Percentiles rank a stretch among this genome's conserved stretches.
Evolutionary conservation across 2,888 invertebrate species (phyloP).

Genomic region (Euplexia lucipara): DNA sequence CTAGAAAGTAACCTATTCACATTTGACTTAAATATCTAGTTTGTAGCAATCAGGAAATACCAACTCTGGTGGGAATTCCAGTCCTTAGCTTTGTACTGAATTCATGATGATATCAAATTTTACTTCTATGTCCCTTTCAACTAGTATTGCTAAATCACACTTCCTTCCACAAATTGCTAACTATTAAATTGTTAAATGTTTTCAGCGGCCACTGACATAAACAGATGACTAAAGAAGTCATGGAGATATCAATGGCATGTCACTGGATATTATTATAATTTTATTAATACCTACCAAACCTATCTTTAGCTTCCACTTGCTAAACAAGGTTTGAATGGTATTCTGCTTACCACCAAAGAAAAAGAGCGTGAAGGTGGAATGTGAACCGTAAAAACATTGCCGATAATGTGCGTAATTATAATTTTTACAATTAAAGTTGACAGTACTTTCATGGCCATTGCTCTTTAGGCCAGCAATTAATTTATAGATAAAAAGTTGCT

Average conservation of each 20-base stretch:
- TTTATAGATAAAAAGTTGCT: slow-evolving; percentile 47
- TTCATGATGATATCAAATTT: too few relatives aligned
- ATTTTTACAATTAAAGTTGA: slow-evolving; percentile 55
- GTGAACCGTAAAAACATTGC: slow-evolving; percentile 53
- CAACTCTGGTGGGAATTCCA: too few relatives aligned
- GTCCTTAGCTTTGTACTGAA: too few relatives aligned
- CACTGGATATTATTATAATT: slow-evolving; percentile 12
- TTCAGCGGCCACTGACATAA: neutral
- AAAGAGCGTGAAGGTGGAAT: slow-evolving; percentile 44
- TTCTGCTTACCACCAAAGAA: slow-evolving; percentile 35
- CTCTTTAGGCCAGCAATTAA: slow-evolving; percentile 50
- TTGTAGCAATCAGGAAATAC: too few relatives aligned
- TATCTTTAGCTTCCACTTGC: slow-evolving; percentile 11
- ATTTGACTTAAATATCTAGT: too few relatives aligned
- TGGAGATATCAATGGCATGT: neutral
- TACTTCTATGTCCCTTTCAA: too few relatives aligned
- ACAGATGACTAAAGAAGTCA: neutral
- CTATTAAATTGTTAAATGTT: neutral
- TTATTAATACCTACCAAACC: slow-evolving; percentile 12
- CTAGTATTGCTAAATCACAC: too few relatives aligned
- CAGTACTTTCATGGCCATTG: slow-evolving; percentile 48
- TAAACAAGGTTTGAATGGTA: slow-evolving; percentile 45
- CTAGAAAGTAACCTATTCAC: too few relatives aligned
- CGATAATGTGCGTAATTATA: slow-evolving; percentile 16
- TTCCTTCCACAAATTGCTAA: neutral